These are phyloP conservation scores for Archilochus colubris DNA, from an alignment of 2,113 vertebrate species.

Conservation along the genomic window DNA sequence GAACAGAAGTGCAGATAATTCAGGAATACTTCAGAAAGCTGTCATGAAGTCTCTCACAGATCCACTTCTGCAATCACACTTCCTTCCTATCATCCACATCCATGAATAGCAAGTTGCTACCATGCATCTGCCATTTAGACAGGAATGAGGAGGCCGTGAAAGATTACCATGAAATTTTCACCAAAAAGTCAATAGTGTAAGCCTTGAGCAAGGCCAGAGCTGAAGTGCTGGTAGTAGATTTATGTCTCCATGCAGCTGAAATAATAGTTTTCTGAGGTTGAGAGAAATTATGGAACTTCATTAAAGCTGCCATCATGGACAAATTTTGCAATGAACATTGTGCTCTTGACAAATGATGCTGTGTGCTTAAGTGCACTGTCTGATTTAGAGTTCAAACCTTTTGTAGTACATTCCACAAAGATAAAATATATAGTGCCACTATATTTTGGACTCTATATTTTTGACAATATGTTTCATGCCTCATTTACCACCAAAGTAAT, in stretches of 20 bases:
- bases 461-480: slow-evolving; percentile 61
- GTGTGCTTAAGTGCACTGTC: slow-evolving; percentile 21
- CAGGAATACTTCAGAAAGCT: not conserved
- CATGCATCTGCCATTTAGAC: not conserved
- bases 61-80: not conserved
- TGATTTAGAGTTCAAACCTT: slow-evolving; percentile 64
- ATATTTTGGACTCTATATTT: slow-evolving; percentile 45
- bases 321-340: slow-evolving; percentile 18
- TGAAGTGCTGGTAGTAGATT: slow-evolving; percentile 17
- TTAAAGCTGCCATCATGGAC: slow-evolving; percentile 53
- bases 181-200: slow-evolving; percentile 1
- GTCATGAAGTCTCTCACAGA: not conserved
- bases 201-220: slow-evolving; percentile 30
- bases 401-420: slow-evolving; percentile 23
- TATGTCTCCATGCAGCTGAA: slow-evolving; percentile 35
- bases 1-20: not conserved
- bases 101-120: not conserved
- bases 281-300: slow-evolving; percentile 58
- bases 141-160: not conserved
- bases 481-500: slow-evolving; percentile 63
- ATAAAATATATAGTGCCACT: slow-evolving; percentile 36
- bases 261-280: slow-evolving; percentile 48
- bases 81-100: not conserved
- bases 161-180: not conserved
- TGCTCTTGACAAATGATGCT: not conserved